A percentile compares a stretch with the other conserved stretches of the same genome.
Evolutionary conservation across 2,888 invertebrate species (phyloP).

Genomic region (Paralinhomoeus sp.): DNA sequence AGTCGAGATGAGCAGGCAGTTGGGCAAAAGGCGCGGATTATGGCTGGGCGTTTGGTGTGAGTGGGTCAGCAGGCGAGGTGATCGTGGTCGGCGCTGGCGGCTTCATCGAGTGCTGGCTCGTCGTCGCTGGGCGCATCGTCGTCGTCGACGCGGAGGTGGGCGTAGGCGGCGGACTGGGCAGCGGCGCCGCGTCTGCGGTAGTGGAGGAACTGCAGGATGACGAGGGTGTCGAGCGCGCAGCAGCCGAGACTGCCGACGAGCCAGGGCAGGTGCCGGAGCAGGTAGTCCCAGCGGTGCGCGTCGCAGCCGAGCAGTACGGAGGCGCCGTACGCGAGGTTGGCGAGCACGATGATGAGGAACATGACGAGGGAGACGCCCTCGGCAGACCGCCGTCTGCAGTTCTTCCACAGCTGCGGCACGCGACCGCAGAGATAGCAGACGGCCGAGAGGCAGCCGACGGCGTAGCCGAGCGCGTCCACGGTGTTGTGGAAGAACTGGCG

Average conservation of each 20-base stretch:
- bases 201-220: slow-evolving; percentile 23
- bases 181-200: background rate
- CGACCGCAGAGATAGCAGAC: slow-evolving; percentile 22
- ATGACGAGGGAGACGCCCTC: slow-evolving; percentile 22
- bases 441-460: slow-evolving; percentile 9
- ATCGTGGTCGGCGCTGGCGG: too few relatives aligned
- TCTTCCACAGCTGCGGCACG: slow-evolving; percentile 21
- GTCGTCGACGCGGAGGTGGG: too few relatives aligned
- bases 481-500: slow-evolving; percentile 1
- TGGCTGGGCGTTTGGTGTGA: too few relatives aligned
- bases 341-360: slow-evolving; percentile 22
- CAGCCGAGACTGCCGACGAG: slow-evolving; percentile 29
- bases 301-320: slow-evolving; percentile 18
- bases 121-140: too few relatives aligned
- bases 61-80: too few relatives aligned
- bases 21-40: too few relatives aligned
- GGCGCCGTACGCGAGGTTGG: slow-evolving; percentile 21
- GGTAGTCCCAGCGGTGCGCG: slow-evolving; percentile 7
- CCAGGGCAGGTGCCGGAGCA: slow-evolving; percentile 29
- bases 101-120: too few relatives aligned
- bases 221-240: slow-evolving; percentile 27
- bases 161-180: too few relatives aligned
- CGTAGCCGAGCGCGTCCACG: slow-evolving; percentile 4
- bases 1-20: too few relatives aligned
- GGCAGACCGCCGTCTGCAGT: slow-evolving; percentile 14